Percentiles rank a stretch among this genome's conserved stretches.
These are phyloP conservation scores for Eptatretus atami DNA, from an alignment of 2,797 vertebrate species.

Conservation along the genomic window DNA sequence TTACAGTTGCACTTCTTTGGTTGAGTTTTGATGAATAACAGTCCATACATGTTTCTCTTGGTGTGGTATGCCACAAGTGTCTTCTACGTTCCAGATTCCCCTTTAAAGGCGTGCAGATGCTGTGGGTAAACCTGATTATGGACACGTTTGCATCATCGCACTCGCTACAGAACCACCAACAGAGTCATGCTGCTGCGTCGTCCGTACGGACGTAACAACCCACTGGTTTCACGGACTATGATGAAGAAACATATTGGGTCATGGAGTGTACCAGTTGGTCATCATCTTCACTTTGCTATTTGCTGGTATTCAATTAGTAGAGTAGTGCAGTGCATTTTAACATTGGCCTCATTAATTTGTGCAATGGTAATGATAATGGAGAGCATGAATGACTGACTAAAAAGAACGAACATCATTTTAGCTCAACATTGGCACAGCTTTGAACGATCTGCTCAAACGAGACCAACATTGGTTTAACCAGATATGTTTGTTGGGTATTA, in stretches of 20 bases:
- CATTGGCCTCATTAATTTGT: too few relatives aligned
- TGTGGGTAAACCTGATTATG: constrained; percentile 98
- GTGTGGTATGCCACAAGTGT: background rate
- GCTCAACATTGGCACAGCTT: too few relatives aligned
- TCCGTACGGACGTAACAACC: constrained; percentile 66
- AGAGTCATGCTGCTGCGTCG: constrained; percentile 39
- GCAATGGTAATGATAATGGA: too few relatives aligned
- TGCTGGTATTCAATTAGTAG: constrained; percentile 21
- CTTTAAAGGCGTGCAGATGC: constrained; percentile 79
- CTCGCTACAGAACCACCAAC: constrained; percentile 73
- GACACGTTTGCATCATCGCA: constrained; percentile 76
- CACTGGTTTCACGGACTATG: constrained; percentile 80
- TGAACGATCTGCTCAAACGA: too few relatives aligned
- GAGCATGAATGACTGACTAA: too few relatives aligned
- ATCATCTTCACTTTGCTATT: constrained; percentile 72
- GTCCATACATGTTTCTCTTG: too few relatives aligned
- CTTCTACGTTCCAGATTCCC: constrained; percentile 31
- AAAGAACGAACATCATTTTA: too few relatives aligned
- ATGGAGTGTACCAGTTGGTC: constrained; percentile 47
- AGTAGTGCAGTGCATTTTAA: too few relatives aligned
- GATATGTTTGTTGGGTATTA: too few relatives aligned
- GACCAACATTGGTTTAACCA: too few relatives aligned
- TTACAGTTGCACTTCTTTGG: too few relatives aligned
- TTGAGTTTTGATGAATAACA: too few relatives aligned
- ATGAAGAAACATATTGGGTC: constrained; percentile 96